Evolutionary conservation across 2,113 vertebrate genomes (phyloP).

Genomic region (Pangasianodon hypophthalmus): DNA sequence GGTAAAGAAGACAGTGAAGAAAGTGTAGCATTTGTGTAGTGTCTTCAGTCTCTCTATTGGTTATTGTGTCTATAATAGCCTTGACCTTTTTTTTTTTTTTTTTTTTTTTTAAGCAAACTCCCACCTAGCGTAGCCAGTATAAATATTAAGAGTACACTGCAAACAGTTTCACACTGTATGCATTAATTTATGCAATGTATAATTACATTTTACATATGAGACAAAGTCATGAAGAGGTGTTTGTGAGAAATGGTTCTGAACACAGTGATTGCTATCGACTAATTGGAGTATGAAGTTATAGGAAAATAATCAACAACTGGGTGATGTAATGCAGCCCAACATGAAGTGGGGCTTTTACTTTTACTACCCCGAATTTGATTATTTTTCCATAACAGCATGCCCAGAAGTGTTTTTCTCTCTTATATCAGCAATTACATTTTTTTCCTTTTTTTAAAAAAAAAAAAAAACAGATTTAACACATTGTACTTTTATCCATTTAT

Average conservation of each 20-base stretch:
- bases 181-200: neutral
- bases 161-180: neutral
- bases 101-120: neutral
- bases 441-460: too few species aligned
- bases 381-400: too few species aligned
- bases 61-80: neutral
- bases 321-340: too few species aligned
- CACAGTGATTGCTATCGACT: slow-evolving; percentile 21
- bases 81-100: neutral
- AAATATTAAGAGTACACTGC: neutral
- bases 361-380: too few species aligned
- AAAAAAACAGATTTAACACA: too few species aligned
- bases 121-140: neutral
- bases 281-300: neutral
- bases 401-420: too few species aligned
- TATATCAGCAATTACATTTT: too few species aligned
- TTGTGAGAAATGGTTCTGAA: neutral
- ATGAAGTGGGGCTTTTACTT: too few species aligned
- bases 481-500: too few species aligned
- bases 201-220: neutral
- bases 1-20: neutral
- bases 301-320: too few species aligned
- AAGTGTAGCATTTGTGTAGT: neutral
- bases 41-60: neutral
- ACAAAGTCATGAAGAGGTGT: neutral